These are phyloP conservation scores for Tetragonisca angustula DNA, from an alignment of 2,888 invertebrate species.

Conservation along the genomic window DNA sequence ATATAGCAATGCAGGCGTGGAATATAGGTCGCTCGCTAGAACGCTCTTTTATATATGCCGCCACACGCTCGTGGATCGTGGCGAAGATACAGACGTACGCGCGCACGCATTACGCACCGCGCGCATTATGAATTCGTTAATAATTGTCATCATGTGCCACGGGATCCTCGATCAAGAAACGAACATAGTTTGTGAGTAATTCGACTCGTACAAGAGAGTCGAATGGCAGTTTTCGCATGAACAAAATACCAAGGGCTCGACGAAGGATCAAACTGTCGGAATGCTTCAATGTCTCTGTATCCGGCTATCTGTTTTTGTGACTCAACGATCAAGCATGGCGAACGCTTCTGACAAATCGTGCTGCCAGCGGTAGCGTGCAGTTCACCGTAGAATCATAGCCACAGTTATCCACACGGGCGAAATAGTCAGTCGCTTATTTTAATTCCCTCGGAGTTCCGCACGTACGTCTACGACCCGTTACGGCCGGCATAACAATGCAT, in stretches of 20 bases:
- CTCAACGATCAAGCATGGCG: slow-evolving; percentile 11
- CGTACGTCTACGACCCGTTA: slow-evolving; percentile 78
- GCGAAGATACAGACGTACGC: slow-evolving; percentile 50
- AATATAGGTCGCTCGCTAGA: slow-evolving; percentile 78
- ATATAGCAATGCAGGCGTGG: slow-evolving; percentile 78
- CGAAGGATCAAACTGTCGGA: slow-evolving; percentile 29
- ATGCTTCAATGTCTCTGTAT: slow-evolving; percentile 20
- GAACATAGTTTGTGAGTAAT: not conserved
- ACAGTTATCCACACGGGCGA: slow-evolving; percentile 40
- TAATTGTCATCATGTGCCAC: slow-evolving; percentile 6
- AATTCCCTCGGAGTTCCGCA: slow-evolving; percentile 78
- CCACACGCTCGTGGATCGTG: slow-evolving; percentile 61
- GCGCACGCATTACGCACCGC: slow-evolving; percentile 52
- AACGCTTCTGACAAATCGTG: slow-evolving; percentile 5
- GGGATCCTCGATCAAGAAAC: not conserved
- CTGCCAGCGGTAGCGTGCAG: not conserved
- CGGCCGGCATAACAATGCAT: slow-evolving; percentile 82
- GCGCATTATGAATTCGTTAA: slow-evolving; percentile 55
- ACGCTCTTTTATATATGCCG: slow-evolving; percentile 71
- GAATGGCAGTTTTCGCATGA: not conserved
- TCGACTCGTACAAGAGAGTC: no score
- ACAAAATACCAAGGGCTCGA: slow-evolving; percentile 17
- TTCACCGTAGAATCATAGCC: not conserved
- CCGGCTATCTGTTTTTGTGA: slow-evolving; percentile 42
- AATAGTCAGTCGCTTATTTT: slow-evolving; percentile 68